A percentile compares a stretch with the other conserved stretches of the same genome.
These are phyloP conservation scores for Pseudobourletiella spinata DNA, from an alignment of 1,140 invertebrate species.

Conservation along the genomic window DNA sequence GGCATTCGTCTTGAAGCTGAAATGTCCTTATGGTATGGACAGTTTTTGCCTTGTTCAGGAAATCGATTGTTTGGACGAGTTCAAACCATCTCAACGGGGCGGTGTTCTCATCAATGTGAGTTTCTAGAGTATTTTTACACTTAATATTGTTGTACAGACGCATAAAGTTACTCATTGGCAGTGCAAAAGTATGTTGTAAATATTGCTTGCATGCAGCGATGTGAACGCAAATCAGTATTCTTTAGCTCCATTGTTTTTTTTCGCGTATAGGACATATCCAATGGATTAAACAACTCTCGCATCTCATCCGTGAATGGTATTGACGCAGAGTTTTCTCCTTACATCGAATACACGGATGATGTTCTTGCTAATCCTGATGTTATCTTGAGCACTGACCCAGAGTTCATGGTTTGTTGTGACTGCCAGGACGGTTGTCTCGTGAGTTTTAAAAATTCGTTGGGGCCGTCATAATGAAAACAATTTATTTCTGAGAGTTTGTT, in stretches of 20 bases:
- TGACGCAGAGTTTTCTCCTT: neutral
- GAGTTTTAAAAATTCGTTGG: neutral
- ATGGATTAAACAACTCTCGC: neutral
- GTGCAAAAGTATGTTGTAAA: no score
- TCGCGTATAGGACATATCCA: neutral
- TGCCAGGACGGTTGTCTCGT: constrained; percentile 1
- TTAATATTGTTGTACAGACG: no score
- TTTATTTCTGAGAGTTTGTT: neutral
- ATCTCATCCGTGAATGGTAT: neutral
- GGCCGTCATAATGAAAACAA: neutral
- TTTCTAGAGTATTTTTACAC: no score
- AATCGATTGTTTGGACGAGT: constrained; percentile 72
- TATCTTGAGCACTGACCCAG: neutral
- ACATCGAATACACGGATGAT: neutral
- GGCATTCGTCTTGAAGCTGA: constrained; percentile 58
- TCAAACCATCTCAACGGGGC: no score
- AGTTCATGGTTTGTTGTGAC: neutral
- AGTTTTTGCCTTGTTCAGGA: constrained; percentile 75
- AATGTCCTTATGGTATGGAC: constrained; percentile 71
- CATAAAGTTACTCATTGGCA: no score
- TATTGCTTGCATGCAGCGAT: no score
- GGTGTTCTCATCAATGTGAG: no score
- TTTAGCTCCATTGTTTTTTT: neutral
- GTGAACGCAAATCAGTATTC: no score
- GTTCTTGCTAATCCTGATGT: neutral